These are phyloP conservation scores for Limnephilus rhombicus DNA, from an alignment of 2,888 invertebrate species.

Conservation along the genomic window DNA sequence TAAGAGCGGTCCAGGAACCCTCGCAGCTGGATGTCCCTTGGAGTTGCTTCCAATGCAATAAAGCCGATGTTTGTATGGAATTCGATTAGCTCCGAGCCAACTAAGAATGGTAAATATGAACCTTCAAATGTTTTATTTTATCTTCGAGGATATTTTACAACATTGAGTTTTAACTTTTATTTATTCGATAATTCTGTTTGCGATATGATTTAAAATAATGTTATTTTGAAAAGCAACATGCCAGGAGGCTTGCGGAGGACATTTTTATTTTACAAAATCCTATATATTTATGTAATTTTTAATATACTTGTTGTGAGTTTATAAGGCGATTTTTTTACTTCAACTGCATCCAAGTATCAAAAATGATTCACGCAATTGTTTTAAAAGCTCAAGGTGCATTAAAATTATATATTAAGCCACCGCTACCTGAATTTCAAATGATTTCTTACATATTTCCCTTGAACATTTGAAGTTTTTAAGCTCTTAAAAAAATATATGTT, in stretches of 20 bases:
- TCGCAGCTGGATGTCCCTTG: slow-evolving; percentile 52
- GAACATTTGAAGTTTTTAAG: too few relatives aligned
- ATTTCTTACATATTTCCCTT: too few relatives aligned
- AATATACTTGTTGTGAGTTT: too few relatives aligned
- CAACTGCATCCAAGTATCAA: neutral
- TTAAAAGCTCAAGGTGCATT: too few relatives aligned
- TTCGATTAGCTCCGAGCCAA: slow-evolving; percentile 61
- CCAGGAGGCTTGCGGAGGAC: neutral
- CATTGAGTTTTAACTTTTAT: slow-evolving; percentile 19
- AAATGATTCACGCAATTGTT: too few relatives aligned
- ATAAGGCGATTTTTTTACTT: too few relatives aligned
- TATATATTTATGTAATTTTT: too few relatives aligned
- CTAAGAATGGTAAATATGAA: slow-evolving; percentile 43
- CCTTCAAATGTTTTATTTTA: slow-evolving; percentile 44
- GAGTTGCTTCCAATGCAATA: slow-evolving; percentile 56
- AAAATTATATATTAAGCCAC: too few relatives aligned
- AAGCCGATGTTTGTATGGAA: slow-evolving; percentile 62
- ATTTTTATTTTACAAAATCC: neutral
- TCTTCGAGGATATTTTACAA: slow-evolving; percentile 20
- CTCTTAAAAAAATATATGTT: too few relatives aligned
- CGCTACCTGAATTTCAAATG: too few relatives aligned
- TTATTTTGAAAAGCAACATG: neutral
- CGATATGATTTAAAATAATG: slow-evolving; percentile 12
- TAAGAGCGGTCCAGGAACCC: slow-evolving; percentile 16
- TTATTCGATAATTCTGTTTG: slow-evolving; percentile 20